Percentiles rank a stretch among this genome's conserved stretches.
phyloP scores from a whole-genome alignment of 1,140 invertebrate species.

The Hyphantria cunea region DNA sequence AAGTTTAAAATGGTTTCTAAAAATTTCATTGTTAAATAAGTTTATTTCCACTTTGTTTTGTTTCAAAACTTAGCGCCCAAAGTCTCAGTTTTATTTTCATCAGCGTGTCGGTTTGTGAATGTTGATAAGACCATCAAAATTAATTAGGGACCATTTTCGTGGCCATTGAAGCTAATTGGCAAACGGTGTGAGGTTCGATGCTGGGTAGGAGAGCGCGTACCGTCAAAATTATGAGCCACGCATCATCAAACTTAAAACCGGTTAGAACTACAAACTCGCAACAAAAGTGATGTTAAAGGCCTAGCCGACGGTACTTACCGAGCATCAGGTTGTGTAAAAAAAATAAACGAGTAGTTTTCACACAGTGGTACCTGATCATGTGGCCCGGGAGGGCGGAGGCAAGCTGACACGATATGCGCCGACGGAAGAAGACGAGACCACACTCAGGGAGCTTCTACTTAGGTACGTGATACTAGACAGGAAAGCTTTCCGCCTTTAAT shows the following conservation, averaged over 20 bases:
- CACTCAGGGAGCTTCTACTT: slow-evolving; percentile 93
- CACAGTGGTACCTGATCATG: slow-evolving; percentile 81
- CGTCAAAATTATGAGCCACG: slow-evolving; percentile 27
- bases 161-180: slow-evolving; percentile 72
- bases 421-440: slow-evolving; percentile 91
- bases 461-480: slow-evolving; percentile 85
- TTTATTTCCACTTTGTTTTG: background rate
- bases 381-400: slow-evolving; percentile 80
- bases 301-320: background rate
- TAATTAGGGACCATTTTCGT: slow-evolving; percentile 50
- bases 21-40: too few relatives aligned
- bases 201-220: slow-evolving; percentile 33
- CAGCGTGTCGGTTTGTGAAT: slow-evolving; percentile 20
- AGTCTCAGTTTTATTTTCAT: slow-evolving; percentile 2
- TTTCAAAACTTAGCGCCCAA: slow-evolving; percentile 3
- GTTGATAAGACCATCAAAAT: slow-evolving; percentile 38
- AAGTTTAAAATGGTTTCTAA: too few relatives aligned
- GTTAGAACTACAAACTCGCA: slow-evolving; percentile 15
- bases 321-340: slow-evolving; percentile 23
- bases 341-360: slow-evolving; percentile 70
- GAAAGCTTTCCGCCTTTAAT: slow-evolving; percentile 73
- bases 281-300: background rate
- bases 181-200: slow-evolving; percentile 64
- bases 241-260: slow-evolving; percentile 7
- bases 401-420: slow-evolving; percentile 82